Percentiles rank a stretch among this genome's conserved stretches.
phyloP scores from a whole-genome alignment of 2,113 vertebrate species.

The Macquaria australasica region DNA sequence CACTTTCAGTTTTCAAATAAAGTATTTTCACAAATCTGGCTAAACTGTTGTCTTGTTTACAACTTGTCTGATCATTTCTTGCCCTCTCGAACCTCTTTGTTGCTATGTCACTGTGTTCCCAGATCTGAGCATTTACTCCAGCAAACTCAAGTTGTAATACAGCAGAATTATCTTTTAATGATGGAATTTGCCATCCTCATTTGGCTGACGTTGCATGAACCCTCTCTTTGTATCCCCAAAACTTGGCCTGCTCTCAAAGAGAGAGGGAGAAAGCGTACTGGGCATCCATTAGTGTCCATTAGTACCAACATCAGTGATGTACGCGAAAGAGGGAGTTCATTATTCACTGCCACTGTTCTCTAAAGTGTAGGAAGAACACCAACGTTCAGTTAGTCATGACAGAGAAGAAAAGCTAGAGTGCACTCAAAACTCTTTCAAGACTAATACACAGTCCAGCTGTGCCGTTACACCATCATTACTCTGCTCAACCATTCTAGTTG shows the following conservation, averaged over 20 bases:
- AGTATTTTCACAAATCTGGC: not conserved
- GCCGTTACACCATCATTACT: not conserved
- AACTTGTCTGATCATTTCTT: not conserved
- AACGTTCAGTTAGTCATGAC: conserved; percentile 30
- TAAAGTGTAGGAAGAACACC: conserved; percentile 10
- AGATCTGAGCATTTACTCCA: not conserved
- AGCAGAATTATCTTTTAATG: not conserved
- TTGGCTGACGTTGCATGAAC: conserved; percentile 2
- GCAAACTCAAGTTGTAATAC: not conserved
- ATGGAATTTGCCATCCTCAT: conserved; percentile 2
- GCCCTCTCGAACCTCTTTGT: too few species aligned
- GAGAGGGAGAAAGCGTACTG: not conserved
- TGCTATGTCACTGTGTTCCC: not conserved
- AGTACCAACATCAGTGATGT: conserved; percentile 25
- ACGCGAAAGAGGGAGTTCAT: conserved; percentile 6
- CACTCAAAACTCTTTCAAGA: conserved; percentile 15
- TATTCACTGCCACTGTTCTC: conserved; percentile 37
- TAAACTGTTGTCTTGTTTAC: not conserved
- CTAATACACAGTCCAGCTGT: conserved; percentile 21
- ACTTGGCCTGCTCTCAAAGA: conserved; percentile 29
- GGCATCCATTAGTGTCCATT: conserved; percentile 61
- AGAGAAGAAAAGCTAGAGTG: conserved; percentile 5
- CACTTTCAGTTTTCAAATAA: not conserved
- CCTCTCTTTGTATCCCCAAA: conserved; percentile 8
- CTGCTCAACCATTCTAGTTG: not conserved